Base-by-base conservation (phyloP, 1,140 invertebrate genomes). In the Tetragonula clypearis region DNA sequence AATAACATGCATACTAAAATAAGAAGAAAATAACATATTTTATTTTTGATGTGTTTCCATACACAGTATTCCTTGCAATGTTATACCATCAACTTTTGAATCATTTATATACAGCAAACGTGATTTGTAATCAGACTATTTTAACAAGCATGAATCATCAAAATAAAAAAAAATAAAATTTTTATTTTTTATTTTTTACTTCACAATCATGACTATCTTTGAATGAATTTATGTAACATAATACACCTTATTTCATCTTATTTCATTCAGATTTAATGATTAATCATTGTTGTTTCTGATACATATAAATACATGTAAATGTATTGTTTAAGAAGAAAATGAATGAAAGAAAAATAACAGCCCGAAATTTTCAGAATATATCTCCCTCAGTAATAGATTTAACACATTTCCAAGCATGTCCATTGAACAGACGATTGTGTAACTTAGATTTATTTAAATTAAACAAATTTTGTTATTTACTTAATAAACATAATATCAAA, bases 1-100 rank as follows among this genome's bases (percentile, higher is more conserved):
- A 30, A 75, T 74, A 68, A 77, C 49, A 68, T 83, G 23, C 55
- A 30, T 35, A 23, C 41, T 30, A 53, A 58, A 78, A 71, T 49
- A 41, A 23, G 41, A 82, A 53, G 30, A 14, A 14, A 68, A 77
- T 21, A 26, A 49, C 15, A 19, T 14, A 69, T 55, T 83, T 78
- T 49, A 41, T 8, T 8, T 68, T 53, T 60, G 11, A 53, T 71
- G 49, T 78, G 35, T 41, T 23, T 76, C 21, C n/a, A 62, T 62
- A 23, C n/a, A 62, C 60, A 62, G 1, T 62, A n/a, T n/a, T 62
- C 14, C 1, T 62, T 12, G 23, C 60, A 62, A 62, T 62, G 23
- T 62, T 62, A n/a, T 62, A n/a, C 60, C 23, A 62, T 4, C 2
- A n/a, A 1, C n/a, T n/a, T 62, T n/a, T 62, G 60, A 14, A 62